Base-by-base conservation (phyloP, 2,888 invertebrate species). In the Pyrgus malvae region DNA sequence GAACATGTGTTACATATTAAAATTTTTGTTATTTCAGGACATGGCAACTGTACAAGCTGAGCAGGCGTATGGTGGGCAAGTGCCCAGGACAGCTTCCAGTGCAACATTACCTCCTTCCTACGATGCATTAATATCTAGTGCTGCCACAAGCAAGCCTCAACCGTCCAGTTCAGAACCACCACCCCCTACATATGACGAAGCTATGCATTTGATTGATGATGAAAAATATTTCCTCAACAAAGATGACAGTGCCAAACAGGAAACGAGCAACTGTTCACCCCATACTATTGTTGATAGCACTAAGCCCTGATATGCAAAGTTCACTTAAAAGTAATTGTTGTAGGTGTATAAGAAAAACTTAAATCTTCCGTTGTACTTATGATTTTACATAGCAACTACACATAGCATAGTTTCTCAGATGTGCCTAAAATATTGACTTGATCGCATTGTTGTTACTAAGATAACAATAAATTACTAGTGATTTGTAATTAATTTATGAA, bases 151-250 rank as follows among this genome's bases (percentile, higher is more conserved):
- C 57, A 88, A 89, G 71, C 86, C 89, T 5, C 84, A 87, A 55
- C 75, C 88, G 9, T 90, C 90, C 37, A 83, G 85, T 53, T 91
- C 91, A 11, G 93, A 92, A 69, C 82, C 90, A 23, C 92, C 93
- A 8, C 93, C 93, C 2, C 93, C 93, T 0, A 91, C 92, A 9
- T 93, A 93, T 68, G 92, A 92, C 66, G 93, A 93, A 85, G 93
- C 93, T 0, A 91, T 92, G 89, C 90, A 87, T 62, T 80, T 91
- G 9, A 89, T 91, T 67, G 88, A 80, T 56, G 89, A 90, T 71
- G 88, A 83, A 56, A 91, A 90, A 65, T 68, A 76, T 38, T 69
- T 64, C 49, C 69, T 73, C 46, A 72, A 73, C 56, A 81, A 73
- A 71, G 73, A 68, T 65, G 80, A 81, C 58, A 76, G 66, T 69